Base-by-base conservation (phyloP, 2,113 vertebrate species). In the Chitala chitala region DNA sequence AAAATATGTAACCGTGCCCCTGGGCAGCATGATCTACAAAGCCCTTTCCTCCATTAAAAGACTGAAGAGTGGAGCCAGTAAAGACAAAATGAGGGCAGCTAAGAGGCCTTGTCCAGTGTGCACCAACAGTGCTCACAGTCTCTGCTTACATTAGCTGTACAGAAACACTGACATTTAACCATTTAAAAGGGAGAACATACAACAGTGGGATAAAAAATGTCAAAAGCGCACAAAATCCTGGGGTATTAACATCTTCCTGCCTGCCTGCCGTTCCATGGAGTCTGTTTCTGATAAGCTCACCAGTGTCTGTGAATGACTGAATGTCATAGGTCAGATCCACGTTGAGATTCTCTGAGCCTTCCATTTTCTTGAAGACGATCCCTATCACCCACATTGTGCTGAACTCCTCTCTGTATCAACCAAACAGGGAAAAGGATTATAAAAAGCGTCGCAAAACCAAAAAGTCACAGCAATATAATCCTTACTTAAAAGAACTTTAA, bases 341-440 rank as follows among this genome's bases (percentile, higher is more conserved):
- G 81, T 94, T 96, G 76, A 95, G 90, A 76, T 93, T 93, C 83
- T 94, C 92, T 36, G 91, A 92, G 72, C 94, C 95, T 83, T 96
- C 94, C 0, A 90, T 91, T 86, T 94, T 94, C 84, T 94, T 94
- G 63, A 95, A 93, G 75, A 92, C 92, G 75, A 96, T 88, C 53
- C 94, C 94, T 79, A 95, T 96, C 75, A 94, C 91, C 94, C 94
- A 96, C 91, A 92, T 94, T 1, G 94, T 94, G 80, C 90, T 90
- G 75, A 92, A 92, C 79, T 92, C 91, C 80, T 93, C 91, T 85
- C 94, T 95, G 84, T 31, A 72, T 51, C 42, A 77, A 79, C 31
- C 54, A 48, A 69, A 71, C 13, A 38, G 40, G 61, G 20, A 3
- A 13, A 38, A 4, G 33, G 7, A 31, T 10, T 22, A 20, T n/a